These are phyloP conservation scores for Diadophis punctatus DNA, from an alignment of 2,113 vertebrate species.

Conservation along the genomic window DNA sequence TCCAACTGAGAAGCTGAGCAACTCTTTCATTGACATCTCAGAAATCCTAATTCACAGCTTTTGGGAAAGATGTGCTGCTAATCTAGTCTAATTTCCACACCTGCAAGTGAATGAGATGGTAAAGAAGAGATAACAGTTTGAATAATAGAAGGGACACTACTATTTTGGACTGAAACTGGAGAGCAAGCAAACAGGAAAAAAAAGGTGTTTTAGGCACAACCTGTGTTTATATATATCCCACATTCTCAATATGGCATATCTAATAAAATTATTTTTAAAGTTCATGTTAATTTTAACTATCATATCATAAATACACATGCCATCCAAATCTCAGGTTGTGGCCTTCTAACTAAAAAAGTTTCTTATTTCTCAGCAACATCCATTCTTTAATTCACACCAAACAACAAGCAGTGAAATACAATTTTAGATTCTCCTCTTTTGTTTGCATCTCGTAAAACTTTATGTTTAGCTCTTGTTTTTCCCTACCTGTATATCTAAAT, in stretches of 20 bases:
- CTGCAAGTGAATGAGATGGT: background rate
- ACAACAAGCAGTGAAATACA: background rate
- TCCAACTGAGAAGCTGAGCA: background rate
- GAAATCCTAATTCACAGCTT: background rate
- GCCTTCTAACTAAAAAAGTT: background rate
- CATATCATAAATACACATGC: background rate
- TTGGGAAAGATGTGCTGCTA: background rate
- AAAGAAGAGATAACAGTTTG: background rate
- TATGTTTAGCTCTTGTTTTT: background rate
- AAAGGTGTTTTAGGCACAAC: background rate
- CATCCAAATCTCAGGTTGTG: background rate
- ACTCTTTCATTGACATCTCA: background rate
- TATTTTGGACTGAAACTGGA: background rate
- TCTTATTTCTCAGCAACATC: background rate
- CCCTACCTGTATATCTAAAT: background rate
- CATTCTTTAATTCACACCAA: background rate
- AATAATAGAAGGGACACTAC: background rate
- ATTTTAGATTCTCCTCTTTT: background rate
- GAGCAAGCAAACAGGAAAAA: background rate
- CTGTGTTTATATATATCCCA: background rate
- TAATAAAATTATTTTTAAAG: background rate
- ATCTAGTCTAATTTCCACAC: background rate
- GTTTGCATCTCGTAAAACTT: background rate
- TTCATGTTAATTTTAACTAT: background rate
- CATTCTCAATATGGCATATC: background rate